Evolutionary conservation across 1,140 invertebrate genomes (phyloP).

Genomic region (Drosophila subpulchrella): DNA sequence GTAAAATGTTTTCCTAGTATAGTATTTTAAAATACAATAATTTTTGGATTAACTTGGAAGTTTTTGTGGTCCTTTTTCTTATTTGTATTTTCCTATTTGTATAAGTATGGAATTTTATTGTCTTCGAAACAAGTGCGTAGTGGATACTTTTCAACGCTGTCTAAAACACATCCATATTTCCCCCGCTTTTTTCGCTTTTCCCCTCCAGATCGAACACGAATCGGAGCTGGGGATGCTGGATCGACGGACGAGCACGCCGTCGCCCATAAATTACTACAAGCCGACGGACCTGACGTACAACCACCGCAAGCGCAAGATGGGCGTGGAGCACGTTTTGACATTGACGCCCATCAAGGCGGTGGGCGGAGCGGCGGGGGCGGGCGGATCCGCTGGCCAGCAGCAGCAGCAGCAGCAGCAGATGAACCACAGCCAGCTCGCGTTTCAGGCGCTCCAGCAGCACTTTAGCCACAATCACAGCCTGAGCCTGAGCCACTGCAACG

Average conservation of each 20-base stretch:
- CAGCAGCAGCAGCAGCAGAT: constrained; percentile 52
- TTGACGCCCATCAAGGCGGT: constrained; percentile 67
- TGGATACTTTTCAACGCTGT: constrained; percentile 4
- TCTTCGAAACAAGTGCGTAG: too few species aligned
- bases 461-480: constrained; percentile 69
- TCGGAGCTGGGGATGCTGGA: constrained; percentile 72
- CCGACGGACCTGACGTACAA: constrained; percentile 72
- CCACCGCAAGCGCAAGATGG: constrained; percentile 62
- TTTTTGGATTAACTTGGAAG: too few species aligned
- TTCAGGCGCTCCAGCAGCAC: constrained; percentile 72
- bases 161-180: constrained; percentile 7
- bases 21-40: too few species aligned
- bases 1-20: too few species aligned
- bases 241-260: constrained; percentile 69
- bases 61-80: too few species aligned
- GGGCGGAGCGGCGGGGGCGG: constrained; percentile 16
- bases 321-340: constrained; percentile 60
- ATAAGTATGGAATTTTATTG: too few species aligned
- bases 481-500: constrained; percentile 40
- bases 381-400: constrained; percentile 17
- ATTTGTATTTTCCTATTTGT: too few species aligned
- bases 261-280: constrained; percentile 69
- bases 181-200: neutral
- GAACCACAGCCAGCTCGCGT: constrained; percentile 76
- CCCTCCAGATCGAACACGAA: constrained; percentile 74